Evolutionary conservation across 2,797 vertebrate genomes (phyloP).

Genomic region (Lophotriccus pileatus): DNA sequence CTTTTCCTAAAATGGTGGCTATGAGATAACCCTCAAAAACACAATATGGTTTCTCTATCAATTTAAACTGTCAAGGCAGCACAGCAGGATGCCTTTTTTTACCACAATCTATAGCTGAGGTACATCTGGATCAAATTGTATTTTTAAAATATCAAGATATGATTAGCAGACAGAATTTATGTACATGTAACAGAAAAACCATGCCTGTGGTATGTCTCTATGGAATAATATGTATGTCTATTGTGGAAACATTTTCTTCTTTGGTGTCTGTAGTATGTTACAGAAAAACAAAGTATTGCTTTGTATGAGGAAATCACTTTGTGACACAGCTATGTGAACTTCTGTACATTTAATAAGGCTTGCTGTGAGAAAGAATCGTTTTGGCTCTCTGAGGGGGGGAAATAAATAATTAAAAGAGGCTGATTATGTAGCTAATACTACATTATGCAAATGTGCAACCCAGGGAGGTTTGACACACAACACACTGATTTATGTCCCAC

Average conservation of each 20-base stretch:
- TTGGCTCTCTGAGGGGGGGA: not conserved
- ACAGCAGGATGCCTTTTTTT: not conserved
- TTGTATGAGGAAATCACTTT: not conserved
- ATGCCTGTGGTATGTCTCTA: not conserved
- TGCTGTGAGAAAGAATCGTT: not conserved
- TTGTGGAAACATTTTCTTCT: not conserved
- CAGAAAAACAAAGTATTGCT: not conserved
- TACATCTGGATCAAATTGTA: not conserved
- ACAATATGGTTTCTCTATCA: not conserved
- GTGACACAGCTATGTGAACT: not conserved
- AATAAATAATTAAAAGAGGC: conserved; percentile 33
- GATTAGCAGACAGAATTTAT: not conserved
- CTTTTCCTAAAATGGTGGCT: not conserved
- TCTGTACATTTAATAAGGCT: not conserved
- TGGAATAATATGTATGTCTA: not conserved
- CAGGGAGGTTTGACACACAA: not conserved
- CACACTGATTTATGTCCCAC: not conserved
- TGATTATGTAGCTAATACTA: conserved; percentile 20
- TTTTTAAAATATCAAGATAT: not conserved
- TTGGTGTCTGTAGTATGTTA: not conserved
- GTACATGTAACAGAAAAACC: not conserved
- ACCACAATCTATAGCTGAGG: not conserved
- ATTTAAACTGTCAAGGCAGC: not conserved
- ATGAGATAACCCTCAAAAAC: not conserved
- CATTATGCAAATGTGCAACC: conserved; percentile 29